phyloP scores from a whole-genome alignment of 2,888 invertebrate genomes.

The Patella ulyssiponensis region DNA sequence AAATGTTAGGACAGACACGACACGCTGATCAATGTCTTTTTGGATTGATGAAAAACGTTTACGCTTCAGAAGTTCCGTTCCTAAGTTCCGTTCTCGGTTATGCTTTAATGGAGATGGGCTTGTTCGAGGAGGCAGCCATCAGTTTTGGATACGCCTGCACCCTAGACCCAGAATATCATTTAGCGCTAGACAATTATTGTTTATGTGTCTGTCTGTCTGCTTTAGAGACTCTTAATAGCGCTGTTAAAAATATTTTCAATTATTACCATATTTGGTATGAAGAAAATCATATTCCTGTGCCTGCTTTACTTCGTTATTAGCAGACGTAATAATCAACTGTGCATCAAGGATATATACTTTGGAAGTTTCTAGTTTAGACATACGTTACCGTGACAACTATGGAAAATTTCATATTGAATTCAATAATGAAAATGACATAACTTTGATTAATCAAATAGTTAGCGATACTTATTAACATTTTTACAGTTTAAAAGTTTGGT shows the following conservation, averaged over 20 bases:
- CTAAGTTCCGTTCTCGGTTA: constrained; percentile 67
- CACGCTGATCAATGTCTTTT: constrained; percentile 62
- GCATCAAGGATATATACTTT: no score
- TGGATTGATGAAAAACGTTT: constrained; percentile 56
- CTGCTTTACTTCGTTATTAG: not conserved
- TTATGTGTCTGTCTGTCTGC: constrained; percentile 58
- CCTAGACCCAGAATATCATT: constrained; percentile 59
- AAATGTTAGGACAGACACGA: constrained; percentile 52
- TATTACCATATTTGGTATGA: constrained; percentile 40
- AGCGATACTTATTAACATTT: no score
- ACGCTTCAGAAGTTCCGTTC: constrained; percentile 55
- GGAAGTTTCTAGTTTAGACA: no score
- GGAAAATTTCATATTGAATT: no score
- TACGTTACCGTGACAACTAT: no score
- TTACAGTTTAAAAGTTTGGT: no score
- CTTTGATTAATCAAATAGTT: no score
- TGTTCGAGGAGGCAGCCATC: constrained; percentile 66
- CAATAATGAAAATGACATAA: no score
- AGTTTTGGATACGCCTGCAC: constrained; percentile 59
- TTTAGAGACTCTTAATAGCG: constrained; percentile 46
- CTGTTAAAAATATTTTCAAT: constrained; percentile 50
- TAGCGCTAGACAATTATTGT: constrained; percentile 65
- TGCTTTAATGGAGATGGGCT: constrained; percentile 65
- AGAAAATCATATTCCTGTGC: not conserved
- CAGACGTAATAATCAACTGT: no score